Evolutionary conservation across 2,888 invertebrate genomes (phyloP).

Genomic region (Cantharis rustica): DNA sequence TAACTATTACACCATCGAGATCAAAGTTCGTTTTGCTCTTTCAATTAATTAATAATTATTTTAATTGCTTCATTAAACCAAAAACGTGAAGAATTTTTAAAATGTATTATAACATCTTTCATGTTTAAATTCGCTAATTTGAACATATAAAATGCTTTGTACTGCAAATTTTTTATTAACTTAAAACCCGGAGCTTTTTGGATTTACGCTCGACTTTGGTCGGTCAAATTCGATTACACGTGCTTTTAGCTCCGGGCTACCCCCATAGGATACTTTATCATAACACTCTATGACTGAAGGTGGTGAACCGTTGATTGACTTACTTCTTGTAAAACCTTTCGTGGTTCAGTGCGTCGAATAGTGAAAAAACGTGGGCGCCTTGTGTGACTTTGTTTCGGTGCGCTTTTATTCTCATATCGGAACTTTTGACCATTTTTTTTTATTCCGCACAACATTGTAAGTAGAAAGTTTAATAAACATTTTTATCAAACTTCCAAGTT

Average conservation of each 20-base stretch:
- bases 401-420: background rate
- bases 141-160: background rate
- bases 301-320: conserved; percentile 45
- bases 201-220: conserved; percentile 23
- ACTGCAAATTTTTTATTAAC: background rate
- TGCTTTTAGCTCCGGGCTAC: conserved; percentile 42
- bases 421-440: background rate
- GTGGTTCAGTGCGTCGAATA: conserved; percentile 2
- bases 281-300: conserved; percentile 43
- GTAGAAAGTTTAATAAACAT: background rate
- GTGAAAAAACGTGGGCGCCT: background rate
- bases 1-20: background rate
- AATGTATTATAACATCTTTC: background rate
- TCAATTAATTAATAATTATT: background rate
- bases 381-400: conserved; percentile 8
- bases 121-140: background rate
- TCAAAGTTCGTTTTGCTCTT: background rate
- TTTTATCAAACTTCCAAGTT: background rate
- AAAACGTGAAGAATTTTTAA: background rate
- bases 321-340: conserved; percentile 32
- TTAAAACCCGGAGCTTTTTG: background rate
- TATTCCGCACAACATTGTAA: background rate
- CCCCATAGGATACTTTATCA: conserved; percentile 39
- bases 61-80: background rate
- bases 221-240: conserved; percentile 40